These are phyloP conservation scores for Venturia canescens DNA, from an alignment of 1,140 invertebrate genomes.

Conservation along the genomic window DNA sequence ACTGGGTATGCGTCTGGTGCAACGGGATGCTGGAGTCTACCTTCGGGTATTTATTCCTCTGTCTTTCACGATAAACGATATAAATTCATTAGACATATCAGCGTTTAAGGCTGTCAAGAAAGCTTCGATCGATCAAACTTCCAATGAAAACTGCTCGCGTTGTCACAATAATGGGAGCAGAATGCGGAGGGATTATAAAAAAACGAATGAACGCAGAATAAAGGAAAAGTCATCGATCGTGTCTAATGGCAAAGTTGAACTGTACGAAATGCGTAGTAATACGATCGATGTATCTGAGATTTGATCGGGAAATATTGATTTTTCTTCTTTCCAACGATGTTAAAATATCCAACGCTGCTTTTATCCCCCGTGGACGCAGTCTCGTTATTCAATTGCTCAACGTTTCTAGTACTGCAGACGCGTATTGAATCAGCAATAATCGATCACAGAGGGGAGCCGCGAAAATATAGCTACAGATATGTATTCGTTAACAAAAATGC, in stretches of 20 bases:
- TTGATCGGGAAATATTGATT: neutral
- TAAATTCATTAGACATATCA: neutral
- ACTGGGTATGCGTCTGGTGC: slow-evolving; percentile 24
- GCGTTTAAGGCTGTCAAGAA: slow-evolving; percentile 4
- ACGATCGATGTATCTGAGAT: neutral
- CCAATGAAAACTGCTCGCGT: slow-evolving; percentile 28
- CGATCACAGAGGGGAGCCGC: neutral
- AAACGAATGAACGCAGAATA: neutral
- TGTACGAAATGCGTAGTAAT: neutral
- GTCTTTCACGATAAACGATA: slow-evolving; percentile 1
- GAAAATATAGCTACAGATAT: neutral
- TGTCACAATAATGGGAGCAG: slow-evolving; percentile 2
- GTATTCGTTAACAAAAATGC: slow-evolving; percentile 9
- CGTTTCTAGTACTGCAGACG: neutral
- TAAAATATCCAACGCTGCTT: neutral
- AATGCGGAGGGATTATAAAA: slow-evolving; percentile 10
- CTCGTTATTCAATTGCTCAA: slow-evolving; percentile 25
- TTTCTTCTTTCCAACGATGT: neutral
- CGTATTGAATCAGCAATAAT: slow-evolving; percentile 1
- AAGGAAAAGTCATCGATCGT: neutral
- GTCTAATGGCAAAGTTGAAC: neutral
- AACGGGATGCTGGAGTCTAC: slow-evolving; percentile 28
- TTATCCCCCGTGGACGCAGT: slow-evolving; percentile 1
- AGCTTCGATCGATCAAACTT: slow-evolving; percentile 31
- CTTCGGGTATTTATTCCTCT: neutral